Evolutionary conservation across 2,888 invertebrate species (phyloP), one percentile per base, ranked within the genome.

Genomic region (Mesochorus sp.): DNA sequence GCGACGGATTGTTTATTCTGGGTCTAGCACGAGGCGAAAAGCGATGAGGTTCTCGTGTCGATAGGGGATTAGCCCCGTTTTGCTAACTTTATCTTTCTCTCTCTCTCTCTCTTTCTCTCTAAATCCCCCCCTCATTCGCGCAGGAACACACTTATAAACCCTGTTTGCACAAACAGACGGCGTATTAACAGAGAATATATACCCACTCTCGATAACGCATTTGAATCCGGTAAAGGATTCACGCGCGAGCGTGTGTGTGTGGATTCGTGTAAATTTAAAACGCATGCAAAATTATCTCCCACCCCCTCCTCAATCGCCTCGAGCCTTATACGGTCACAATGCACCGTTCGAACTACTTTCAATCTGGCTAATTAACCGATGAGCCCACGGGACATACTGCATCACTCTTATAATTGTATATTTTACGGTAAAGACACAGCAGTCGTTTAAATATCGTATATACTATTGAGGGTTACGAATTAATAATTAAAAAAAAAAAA

Each of bases 1-100:
- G 39, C 19, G 14, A 71, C n/a, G 81, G 79, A 85, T 85, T 88
- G 86, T 88, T 88, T 85, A 87, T 87, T 86, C 82, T 86, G 80
- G 81, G 82, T 84, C 84, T 85, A 81, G 83, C 80, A 85, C 85
- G 82, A 81, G 80, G 81, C 84, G 82, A 84, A 81, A 83, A 81
- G 84, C 85, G 87, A 88, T 88, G 88, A 86, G 87, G 80, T 88
- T 88, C 88, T 84, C 88, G 79, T 88, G 88, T 88, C 86, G 82
- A 68, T 79, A 67, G 72, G 77, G 86, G 88, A 88, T 88, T 88
- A 78, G 74, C 74, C 77, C 64, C 68, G 66, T 76, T 79, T 70
- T 72, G 49, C 57, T 47, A 31, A 71, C 72, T 70, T 71, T 59
- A 5, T 14, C 53, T 66, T 59, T n/a, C 67, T 67, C 51, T 42